Base-by-base conservation (phyloP, 2,888 invertebrate species). In the Drosophila aldrichi region DNA sequence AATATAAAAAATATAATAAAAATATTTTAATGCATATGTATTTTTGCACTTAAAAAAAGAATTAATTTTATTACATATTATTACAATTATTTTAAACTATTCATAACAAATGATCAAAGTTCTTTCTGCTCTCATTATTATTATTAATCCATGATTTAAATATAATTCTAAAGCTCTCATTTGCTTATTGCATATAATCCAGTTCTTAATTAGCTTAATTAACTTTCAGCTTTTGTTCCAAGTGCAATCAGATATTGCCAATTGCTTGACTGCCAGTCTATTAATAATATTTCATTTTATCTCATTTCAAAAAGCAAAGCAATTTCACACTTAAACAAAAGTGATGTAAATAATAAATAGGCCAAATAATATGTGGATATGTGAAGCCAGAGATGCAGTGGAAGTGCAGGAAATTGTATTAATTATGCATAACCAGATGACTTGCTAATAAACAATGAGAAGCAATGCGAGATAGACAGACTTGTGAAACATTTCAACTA, bases 401-500 rank as follows among this genome's bases (percentile, higher is more conserved):
- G 18, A 38, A 54, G 8, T 65, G 34, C 25, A 20, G 40, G 25
- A 65, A 41, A 60, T 40, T 61, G 16, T 32, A 68, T 67, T 67
- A 52, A 73, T 57, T 68, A 73, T 51, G 41, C 49, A 60, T 60
- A 63, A 32, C 48, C 65, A 14, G 20, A 55, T 65, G 52, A 48
- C 55, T 57, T 36, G 36, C 38, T 54, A 75, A 71, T 75, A 75
- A 66, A 57, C 62, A 60, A 62, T 66, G 25, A 51, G 41, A 59
- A 48, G 12, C 70, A 38, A 25, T 41, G 43, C 36, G 32, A 34
- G 34, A 46, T 41, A 61, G 54, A 56, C 52, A 63, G 66, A 70
- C 58, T 44, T 36, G 40, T 22, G 52, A 56, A 74, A 62, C 59
- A 63, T 60, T 70, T 63, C 43, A 70, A 75, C 54, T 56, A 56